phyloP scores from a whole-genome alignment of 2,113 vertebrate species.

The Ia io region DNA sequence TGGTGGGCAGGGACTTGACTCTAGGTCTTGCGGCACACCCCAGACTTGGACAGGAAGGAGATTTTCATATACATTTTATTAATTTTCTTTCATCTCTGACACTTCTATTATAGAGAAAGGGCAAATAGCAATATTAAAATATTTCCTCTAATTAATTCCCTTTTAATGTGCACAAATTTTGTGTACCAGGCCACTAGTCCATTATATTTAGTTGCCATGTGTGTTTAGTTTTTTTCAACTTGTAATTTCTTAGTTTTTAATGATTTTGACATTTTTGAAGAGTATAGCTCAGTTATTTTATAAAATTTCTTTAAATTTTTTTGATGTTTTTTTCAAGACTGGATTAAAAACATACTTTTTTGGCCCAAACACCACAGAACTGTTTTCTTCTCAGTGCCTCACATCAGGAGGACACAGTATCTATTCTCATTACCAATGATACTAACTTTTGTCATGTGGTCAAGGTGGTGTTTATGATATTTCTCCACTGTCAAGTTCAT shows the following conservation, averaged over 20 bases:
- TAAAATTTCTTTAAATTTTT: not conserved
- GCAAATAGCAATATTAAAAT: too few relatives aligned
- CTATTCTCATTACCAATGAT: not conserved
- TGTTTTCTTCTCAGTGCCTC: not conserved
- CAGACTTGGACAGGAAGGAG: too few relatives aligned
- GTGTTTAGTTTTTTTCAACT: not conserved
- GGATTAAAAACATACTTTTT: not conserved
- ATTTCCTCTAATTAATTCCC: too few relatives aligned
- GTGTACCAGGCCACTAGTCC: too few relatives aligned
- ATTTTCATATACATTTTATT: too few relatives aligned
- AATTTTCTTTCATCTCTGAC: too few relatives aligned
- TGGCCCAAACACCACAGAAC: not conserved
- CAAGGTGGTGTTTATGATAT: not conserved
- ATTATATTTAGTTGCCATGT: not conserved
- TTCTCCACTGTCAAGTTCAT: not conserved
- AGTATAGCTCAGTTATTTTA: not conserved
- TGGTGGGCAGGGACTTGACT: too few relatives aligned
- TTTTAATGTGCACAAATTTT: too few relatives aligned
- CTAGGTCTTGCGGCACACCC: too few relatives aligned
- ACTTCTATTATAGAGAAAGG: too few relatives aligned
- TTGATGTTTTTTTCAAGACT: not conserved
- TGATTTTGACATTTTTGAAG: not conserved
- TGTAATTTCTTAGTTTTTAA: not conserved
- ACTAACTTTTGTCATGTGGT: not conserved
- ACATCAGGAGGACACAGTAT: not conserved